These are phyloP conservation scores for Drosophila guanche DNA, from an alignment of 1,140 invertebrate genomes.

Conservation along the genomic window DNA sequence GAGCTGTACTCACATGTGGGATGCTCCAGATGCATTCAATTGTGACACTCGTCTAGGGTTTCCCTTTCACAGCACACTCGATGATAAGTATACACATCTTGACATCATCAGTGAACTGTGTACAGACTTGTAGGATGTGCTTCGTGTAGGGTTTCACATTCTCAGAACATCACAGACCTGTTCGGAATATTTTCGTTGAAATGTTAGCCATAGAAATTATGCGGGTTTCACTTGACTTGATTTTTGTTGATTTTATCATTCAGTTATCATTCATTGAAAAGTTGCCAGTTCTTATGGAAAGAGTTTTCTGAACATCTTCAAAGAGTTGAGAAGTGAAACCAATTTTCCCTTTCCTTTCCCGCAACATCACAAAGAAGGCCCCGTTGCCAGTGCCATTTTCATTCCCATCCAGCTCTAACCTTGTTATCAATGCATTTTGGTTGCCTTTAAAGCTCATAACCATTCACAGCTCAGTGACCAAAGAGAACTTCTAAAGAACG, in stretches of 20 bases:
- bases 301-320: too few species aligned
- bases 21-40: conserved; percentile 52
- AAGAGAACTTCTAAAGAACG: conserved; percentile 60
- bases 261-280: too few species aligned
- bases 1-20: conserved; percentile 23
- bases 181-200: too few species aligned
- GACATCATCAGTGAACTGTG: conserved; percentile 4
- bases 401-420: conserved; percentile 15
- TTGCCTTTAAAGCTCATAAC: conserved; percentile 59
- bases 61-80: conserved; percentile 15
- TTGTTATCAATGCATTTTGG: conserved; percentile 39
- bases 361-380: conserved; percentile 10
- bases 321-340: too few species aligned
- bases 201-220: too few species aligned
- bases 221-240: too few species aligned
- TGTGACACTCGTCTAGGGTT: conserved; percentile 40
- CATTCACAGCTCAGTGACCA: conserved; percentile 70
- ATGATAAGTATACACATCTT: conserved; percentile 6
- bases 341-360: conserved; percentile 2
- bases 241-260: too few species aligned
- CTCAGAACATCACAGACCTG: conserved; percentile 18
- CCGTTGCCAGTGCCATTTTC: conserved; percentile 16
- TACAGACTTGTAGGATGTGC: not conserved
- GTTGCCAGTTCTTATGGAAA: too few species aligned
- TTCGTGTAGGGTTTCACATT: conserved; percentile 17